phyloP scores from a whole-genome alignment of 2,888 invertebrate species.

The Coleophora flavipennella region DNA sequence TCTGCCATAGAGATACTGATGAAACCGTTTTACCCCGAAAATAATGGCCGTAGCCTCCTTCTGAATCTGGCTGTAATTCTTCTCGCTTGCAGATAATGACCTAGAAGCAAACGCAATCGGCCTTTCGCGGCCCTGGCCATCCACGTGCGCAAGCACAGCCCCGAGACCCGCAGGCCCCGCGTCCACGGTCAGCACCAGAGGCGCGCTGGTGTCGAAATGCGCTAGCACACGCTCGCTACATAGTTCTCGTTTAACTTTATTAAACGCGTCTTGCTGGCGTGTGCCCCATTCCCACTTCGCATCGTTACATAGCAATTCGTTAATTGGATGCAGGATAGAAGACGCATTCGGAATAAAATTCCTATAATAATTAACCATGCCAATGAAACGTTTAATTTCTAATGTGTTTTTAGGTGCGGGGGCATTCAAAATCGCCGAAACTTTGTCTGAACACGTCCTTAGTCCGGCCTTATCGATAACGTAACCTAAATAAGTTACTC shows the following conservation, averaged over 20 bases:
- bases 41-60: no score
- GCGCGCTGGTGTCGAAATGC: constrained; percentile 9
- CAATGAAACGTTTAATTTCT: constrained; percentile 10
- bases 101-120: constrained; percentile 9
- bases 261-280: no score
- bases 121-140: constrained; percentile 1
- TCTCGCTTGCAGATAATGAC: neutral
- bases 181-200: constrained; percentile 9
- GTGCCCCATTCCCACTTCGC: no score
- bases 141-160: constrained; percentile 9
- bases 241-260: neutral
- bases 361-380: constrained; percentile 12
- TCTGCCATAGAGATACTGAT: no score
- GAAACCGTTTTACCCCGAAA: no score
- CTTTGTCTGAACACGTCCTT: constrained; percentile 6
- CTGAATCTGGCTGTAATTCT: constrained; percentile 10
- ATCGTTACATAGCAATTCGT: no score
- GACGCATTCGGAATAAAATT: constrained; percentile 8
- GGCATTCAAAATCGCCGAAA: constrained; percentile 5
- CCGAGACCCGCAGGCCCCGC: constrained; percentile 12
- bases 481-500: constrained; percentile 10
- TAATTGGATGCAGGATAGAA: constrained; percentile 7
- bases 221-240: constrained; percentile 4
- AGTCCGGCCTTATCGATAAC: constrained; percentile 6
- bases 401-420: constrained; percentile 2